Evolutionary conservation across 2,113 vertebrate genomes (phyloP).

Genomic region (Shinisaurus crocodilurus): DNA sequence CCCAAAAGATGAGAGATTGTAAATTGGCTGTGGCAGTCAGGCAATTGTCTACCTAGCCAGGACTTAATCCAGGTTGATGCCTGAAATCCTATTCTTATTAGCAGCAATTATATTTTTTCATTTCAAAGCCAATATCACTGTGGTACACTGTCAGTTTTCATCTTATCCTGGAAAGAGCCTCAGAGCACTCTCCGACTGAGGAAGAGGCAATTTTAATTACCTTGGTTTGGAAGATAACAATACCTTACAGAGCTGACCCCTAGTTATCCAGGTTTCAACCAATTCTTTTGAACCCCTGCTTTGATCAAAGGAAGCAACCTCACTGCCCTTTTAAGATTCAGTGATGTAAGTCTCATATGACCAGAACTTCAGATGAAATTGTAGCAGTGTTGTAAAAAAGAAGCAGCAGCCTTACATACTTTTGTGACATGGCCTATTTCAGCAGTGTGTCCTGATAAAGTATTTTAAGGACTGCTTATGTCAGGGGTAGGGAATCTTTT

Average conservation of each 20-base stretch:
- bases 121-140: conserved; percentile 46
- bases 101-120: conserved; percentile 22
- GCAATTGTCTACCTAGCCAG: conserved; percentile 13
- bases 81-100: conserved; percentile 39
- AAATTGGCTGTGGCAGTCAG: conserved; percentile 18
- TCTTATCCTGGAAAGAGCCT: conserved; percentile 19
- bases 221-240: conserved; percentile 48
- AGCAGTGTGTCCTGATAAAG: background rate
- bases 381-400: background rate
- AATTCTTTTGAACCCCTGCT: conserved; percentile 50
- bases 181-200: conserved; percentile 16
- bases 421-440: background rate
- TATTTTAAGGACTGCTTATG: background rate
- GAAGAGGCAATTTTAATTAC: conserved; percentile 49
- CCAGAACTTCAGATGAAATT: conserved; percentile 61
- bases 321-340: conserved; percentile 50
- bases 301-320: conserved; percentile 67
- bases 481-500: background rate
- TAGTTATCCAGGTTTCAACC: conserved; percentile 45
- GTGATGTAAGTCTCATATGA: conserved; percentile 63
- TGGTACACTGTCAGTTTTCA: conserved; percentile 24
- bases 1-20: background rate
- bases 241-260: conserved; percentile 48
- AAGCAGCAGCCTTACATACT: background rate
- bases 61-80: background rate